Evolutionary conservation across 2,888 invertebrate genomes (phyloP).

Genomic region (Leucania comma): DNA sequence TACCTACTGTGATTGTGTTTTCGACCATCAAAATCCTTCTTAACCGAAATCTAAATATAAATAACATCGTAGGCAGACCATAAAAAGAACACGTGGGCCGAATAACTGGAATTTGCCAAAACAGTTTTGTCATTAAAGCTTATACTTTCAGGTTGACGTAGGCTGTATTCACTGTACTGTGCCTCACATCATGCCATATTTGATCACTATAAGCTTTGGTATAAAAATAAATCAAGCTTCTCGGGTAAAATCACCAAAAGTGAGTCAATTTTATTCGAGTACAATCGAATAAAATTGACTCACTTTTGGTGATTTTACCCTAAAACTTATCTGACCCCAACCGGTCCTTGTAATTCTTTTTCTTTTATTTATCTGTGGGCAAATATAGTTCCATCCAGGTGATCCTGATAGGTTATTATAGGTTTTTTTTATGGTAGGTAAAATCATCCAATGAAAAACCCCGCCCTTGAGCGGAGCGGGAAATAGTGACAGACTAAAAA

Average conservation of each 20-base stretch:
- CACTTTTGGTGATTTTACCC: not conserved
- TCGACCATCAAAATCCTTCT: constrained; percentile 18
- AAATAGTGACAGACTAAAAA: too few relatives aligned
- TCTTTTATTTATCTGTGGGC: not conserved
- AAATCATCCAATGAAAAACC: too few relatives aligned
- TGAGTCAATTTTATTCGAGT: too few relatives aligned
- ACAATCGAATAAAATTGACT: constrained; percentile 10
- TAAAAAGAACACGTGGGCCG: constrained; percentile 59
- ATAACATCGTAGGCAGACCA: constrained; percentile 42
- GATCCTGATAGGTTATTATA: not conserved
- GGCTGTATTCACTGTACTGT: constrained; percentile 54
- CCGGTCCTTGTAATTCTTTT: too few relatives aligned
- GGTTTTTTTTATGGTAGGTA: too few relatives aligned
- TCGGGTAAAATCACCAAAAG: too few relatives aligned
- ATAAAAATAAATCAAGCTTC: constrained; percentile 10
- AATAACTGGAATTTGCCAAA: constrained; percentile 61
- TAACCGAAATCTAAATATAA: constrained; percentile 46
- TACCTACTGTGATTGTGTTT: constrained; percentile 1
- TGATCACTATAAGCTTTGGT: constrained; percentile 29
- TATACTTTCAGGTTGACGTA: constrained; percentile 54
- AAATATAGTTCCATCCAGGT: not conserved
- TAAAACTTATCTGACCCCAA: not conserved
- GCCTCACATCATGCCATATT: constrained; percentile 41
- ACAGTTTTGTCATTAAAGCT: constrained; percentile 49
- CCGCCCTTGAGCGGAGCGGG: too few relatives aligned